Base-by-base conservation (phyloP, 2,113 vertebrate species). In the Siniperca chuatsi region DNA sequence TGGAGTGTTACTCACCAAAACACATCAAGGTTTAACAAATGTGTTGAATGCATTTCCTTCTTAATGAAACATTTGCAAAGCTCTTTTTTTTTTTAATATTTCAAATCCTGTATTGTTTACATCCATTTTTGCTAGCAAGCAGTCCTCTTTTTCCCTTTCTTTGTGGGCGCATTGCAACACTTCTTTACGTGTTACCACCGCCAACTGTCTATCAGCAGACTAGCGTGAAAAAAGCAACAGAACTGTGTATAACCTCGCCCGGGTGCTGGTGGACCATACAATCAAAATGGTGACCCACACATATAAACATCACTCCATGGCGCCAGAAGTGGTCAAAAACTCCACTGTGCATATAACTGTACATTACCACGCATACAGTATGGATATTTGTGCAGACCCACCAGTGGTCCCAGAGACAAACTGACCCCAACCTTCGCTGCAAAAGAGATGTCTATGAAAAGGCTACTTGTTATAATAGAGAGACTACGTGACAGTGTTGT, bases 391-490 rank as follows among this genome's bases (percentile, higher is more conserved):
- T 83, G 65, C 55, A 55, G n/a, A 48, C 12, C n/a, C 66, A 70
- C 44, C n/a, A 7, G 35, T 44, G 55, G 46, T 57, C 15, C 74
- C 48, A 70, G 23, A 74, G 40, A 80, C 15, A 35, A 21, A 48
- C 10, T 1, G 21, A 64, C 15, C 73, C 71, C 46, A 73, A 35
- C 25, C 50, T 33, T 84, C 1, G 8, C 48, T 58, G 29, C 62
- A 66, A 72, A 65, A 84, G 15, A 61, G 2, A 35, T 29, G 16
- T 67, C 1, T 44, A 37, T 72, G 54, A 61, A 88, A 75, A 82
- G 29, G 75, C 35, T 81, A 35, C 64, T 65, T 60, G 44, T 60
- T 70, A 71, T 54, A 46, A 66, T 1, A 3, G 9, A 62, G 42
- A 33, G 67, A 52, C 37, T 33, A 60, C 11, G 21, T 6, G 0